Conservation (phyloP, 2,888 invertebrate species). For the Tipula helvola region DNA sequence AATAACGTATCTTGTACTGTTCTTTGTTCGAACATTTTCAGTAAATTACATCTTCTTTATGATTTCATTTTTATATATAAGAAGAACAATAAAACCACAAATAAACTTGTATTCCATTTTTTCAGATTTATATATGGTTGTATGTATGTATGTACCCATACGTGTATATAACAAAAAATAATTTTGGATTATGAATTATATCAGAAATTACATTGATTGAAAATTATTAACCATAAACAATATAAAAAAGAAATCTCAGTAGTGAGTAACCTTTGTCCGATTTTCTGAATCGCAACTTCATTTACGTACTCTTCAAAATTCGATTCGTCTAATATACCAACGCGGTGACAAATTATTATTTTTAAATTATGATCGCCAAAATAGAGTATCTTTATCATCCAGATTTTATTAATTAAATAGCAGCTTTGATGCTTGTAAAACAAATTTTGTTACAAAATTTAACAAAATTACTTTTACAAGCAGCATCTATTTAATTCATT, state of each 20-base stretch:
- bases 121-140: neutral
- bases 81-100: neutral
- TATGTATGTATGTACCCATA: neutral
- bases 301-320: too few relatives aligned
- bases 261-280: neutral
- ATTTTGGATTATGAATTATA: neutral
- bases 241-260: neutral
- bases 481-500: too few relatives aligned
- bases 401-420: too few relatives aligned
- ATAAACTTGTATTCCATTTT: too few relatives aligned
- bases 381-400: too few relatives aligned
- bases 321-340: too few relatives aligned
- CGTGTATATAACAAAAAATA: neutral
- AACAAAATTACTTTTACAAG: too few relatives aligned
- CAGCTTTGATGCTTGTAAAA: too few relatives aligned
- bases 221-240: neutral
- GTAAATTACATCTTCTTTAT: neutral
- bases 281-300: neutral
- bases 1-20: neutral
- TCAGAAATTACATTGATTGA: neutral
- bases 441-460: too few relatives aligned
- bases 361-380: too few relatives aligned
- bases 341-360: too few relatives aligned
- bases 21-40: neutral
- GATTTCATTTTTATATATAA: neutral